Base-by-base conservation (phyloP, 2,113 vertebrate genomes). In the Euleptes europaea region DNA sequence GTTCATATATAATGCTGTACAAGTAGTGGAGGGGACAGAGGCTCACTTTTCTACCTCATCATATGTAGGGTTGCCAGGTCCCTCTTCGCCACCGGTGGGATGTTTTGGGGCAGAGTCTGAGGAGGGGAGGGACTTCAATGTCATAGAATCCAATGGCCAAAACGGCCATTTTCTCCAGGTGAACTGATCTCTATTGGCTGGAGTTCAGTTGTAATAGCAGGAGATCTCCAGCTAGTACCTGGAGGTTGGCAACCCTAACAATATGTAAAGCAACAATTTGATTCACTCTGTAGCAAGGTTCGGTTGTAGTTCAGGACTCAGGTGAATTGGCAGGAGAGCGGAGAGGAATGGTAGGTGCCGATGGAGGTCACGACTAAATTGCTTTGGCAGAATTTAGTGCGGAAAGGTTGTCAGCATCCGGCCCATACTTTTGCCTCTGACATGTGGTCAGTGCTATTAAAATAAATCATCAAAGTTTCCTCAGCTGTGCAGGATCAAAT, bases 391-490 rank as follows among this genome's bases (percentile, higher is more conserved):
- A 70, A 84, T 15, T 1, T 21, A 28, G 28, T 66, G 8, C 49
- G 33, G 73, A 65, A 77, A 69, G 66, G 81, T 31, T 83, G 38
- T 76, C 78, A 44, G 31, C 17, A 77, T n/a, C 21, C 42, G 75
- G 21, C 31, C 10, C 21, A 42, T 14, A 5, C 40, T 87, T 40
- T 44, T 49, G 66, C 26, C 15, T 13, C 76, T 54, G 63, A 47
- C 19, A 2, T 76, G 40, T 72, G 65, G 67, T 70, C 65, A 28
- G 67, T 78, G 40, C 15, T 71, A 87, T 74, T 31, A 70, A 82
- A 69, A 70, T 74, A 83, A 88, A 88, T 77, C 47, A n/a, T 72
- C 40, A 75, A 66, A 40, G 3, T 38, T 87, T 83, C 85, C 35
- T 79, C 60, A n/a, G 67, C 42, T 14, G 57, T 23, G 17, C 21